Evolutionary conservation across 1,140 invertebrate species (phyloP), one percentile per base, ranked within the genome.

Genomic region (Dryas iulia): DNA sequence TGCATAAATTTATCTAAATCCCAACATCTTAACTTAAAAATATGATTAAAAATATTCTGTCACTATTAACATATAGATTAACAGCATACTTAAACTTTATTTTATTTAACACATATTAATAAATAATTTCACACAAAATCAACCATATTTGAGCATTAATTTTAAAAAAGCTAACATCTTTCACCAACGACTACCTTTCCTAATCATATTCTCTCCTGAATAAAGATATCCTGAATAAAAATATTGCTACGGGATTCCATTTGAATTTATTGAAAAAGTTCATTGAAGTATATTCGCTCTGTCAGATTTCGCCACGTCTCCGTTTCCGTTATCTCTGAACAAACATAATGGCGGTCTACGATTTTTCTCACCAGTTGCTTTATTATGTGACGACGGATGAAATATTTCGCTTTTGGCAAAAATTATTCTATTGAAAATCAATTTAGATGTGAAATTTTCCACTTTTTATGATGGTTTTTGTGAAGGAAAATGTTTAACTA

Each of bases 181-280:
- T 47, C n/a, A 6, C 8, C 39, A 47, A n/a, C 39, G 52, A 61
- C 26, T 61, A 52, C 28, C 10, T 23, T 33, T 28, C 21, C 59
- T 52, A 61, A 61, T 61, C 33, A 52, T 47, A 61, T 59, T 59
- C 52, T 25, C 18, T 35, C 14, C 14, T 23, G 24, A 39, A 62
- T 62, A 47, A 18, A 31, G 56, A 53, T 62, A 31, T 70, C 30
- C 69, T 71, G n/a, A n/a, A n/a, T n/a, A 76, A 61, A 60, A 26
- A 66, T 59, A 58, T 58, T 35, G 39, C 62, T 35, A 64, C 64
- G 58, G 58, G 61, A 68, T 71, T 77, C 65, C 73, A 75, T 81
- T 79, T 73, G 66, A 64, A 72, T 73, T 80, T 82, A 84, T 84
- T 84, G 77, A 80, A 81, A 86, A 86, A 81, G 79, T 86, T 83